These are phyloP conservation scores for Abscondita cerata DNA, from an alignment of 2,888 invertebrate genomes.

Conservation along the genomic window DNA sequence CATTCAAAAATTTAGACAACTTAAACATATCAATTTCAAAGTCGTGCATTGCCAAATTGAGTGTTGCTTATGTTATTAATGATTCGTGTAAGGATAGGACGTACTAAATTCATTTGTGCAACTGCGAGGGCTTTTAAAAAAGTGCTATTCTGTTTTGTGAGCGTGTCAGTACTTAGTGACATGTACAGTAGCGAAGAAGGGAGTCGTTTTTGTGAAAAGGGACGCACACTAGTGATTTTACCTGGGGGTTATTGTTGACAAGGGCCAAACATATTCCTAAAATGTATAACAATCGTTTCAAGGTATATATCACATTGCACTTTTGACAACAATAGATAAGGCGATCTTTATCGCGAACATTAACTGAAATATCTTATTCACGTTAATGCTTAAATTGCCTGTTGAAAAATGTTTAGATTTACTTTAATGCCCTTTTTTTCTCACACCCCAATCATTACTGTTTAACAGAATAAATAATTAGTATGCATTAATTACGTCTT, in stretches of 20 bases:
- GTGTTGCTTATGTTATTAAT: neutral
- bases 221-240: slow-evolving; percentile 53
- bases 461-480: too few relatives aligned
- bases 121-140: slow-evolving; percentile 49
- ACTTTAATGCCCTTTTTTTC: neutral
- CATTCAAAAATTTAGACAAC: slow-evolving; percentile 53
- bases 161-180: slow-evolving; percentile 59
- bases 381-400: slow-evolving; percentile 29
- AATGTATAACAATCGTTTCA: slow-evolving; percentile 45
- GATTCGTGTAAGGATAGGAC: slow-evolving; percentile 1
- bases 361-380: slow-evolving; percentile 33
- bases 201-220: slow-evolving; percentile 50
- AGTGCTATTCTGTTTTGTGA: slow-evolving; percentile 56
- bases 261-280: slow-evolving; percentile 44
- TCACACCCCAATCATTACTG: neutral
- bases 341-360: slow-evolving; percentile 35
- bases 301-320: slow-evolving; percentile 39
- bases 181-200: slow-evolving; percentile 54
- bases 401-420: slow-evolving; percentile 12
- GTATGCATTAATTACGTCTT: too few relatives aligned
- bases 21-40: slow-evolving; percentile 57
- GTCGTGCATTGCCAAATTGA: slow-evolving; percentile 21
- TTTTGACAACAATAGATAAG: slow-evolving; percentile 31
- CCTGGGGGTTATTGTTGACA: slow-evolving; percentile 50
- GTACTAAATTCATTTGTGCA: slow-evolving; percentile 32